Evolutionary conservation across 2,113 vertebrate genomes (phyloP), one percentile per base, ranked within the genome.

Genomic region (Cololabis saira): DNA sequence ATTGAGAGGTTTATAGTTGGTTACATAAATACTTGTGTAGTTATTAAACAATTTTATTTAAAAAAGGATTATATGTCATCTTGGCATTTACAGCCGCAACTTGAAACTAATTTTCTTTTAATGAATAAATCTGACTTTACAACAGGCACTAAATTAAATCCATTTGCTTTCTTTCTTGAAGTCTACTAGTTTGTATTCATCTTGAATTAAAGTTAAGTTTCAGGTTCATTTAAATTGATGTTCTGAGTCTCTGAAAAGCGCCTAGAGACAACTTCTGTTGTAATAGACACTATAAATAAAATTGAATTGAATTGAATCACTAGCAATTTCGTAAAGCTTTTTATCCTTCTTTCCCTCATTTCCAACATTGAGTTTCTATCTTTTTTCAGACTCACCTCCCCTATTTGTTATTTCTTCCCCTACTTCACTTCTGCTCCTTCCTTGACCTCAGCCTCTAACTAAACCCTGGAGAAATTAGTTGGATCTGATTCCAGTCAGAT

Each of bases 111-210:
- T 7, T 43, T 53, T 53, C 40, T 16, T 61, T 64, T 72, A 71
- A 76, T 19, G 22, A 53, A 61, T 71, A 59, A 65, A 71, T 70
- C 22, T 3, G 24, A 40, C 74, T 78, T 63, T 57, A 57, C 22
- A 76, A 61, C 56, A 69, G 73, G 71, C 65, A 86, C 57, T 67
- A 67, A 76, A 83, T 83, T 83, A 79, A 74, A 65, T 66, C 41
- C 17, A 57, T 65, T 71, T 76, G n/a, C 18, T 74, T 71, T 4
- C 55, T 67, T 76, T 76, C 47, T 48, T 40, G n/a, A 62, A 57
- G 40, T 1, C 3, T 17, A 30, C 51, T 49, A 40, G 18, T 56
- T 78, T 81, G 67, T 71, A 70, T 50, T 56, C 72, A 50, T 61
- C 43, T 59, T 54, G 24, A 63, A 73, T 50, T 43, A 43, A 69